Base-by-base conservation (phyloP, 1,140 invertebrate genomes). In the Chrysomallon squamiferum region DNA sequence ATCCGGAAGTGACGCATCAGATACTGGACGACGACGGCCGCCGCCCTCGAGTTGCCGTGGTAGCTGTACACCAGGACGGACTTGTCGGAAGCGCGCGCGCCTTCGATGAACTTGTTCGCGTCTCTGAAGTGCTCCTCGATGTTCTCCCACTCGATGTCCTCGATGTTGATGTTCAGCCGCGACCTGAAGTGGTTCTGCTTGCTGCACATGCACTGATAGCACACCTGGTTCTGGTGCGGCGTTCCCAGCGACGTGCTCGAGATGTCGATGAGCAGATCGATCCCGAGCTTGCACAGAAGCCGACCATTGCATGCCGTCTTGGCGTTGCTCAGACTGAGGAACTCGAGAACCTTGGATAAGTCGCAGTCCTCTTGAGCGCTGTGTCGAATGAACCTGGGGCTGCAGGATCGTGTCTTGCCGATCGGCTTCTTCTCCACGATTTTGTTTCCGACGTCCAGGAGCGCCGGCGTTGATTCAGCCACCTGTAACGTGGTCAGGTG, bases 91-190 rank as follows among this genome's bases (percentile, higher is more conserved):
- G 65, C 62, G 20, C 76, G 59, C 25, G 76, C 74, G 20, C 77
- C 80, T 63, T 81, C 74, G 49, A 83, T 80, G 58, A 83, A 83
- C 35, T 73, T 72, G 62, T 82, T 81, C 13, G 82, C 77, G 59
- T 81, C 78, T 5, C 65, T 62, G 50, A 82, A 83, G 61, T 83
- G 78, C 50, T 76, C 73, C 47, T 79, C 73, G 2, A 83, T 74
- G 22, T 73, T 74, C 25, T 81, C 77, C 47, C 70, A 72, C 45
- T 76, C 73, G 20, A 76, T 74, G 62, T 82, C 77, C 11, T 81
- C 77, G 0, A 83, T 65, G 29, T 68, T 67, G 11, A 83, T 74
- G 57, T 79, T 77, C 25, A 83, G 62, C 29, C 76, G 71, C 5
- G 81, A 78, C 20, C 79, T 60, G 52, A 79, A 78, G 65, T 83